These are phyloP conservation scores for Belonocnema kinseyi DNA, from an alignment of 1,140 invertebrate genomes.

Conservation along the genomic window DNA sequence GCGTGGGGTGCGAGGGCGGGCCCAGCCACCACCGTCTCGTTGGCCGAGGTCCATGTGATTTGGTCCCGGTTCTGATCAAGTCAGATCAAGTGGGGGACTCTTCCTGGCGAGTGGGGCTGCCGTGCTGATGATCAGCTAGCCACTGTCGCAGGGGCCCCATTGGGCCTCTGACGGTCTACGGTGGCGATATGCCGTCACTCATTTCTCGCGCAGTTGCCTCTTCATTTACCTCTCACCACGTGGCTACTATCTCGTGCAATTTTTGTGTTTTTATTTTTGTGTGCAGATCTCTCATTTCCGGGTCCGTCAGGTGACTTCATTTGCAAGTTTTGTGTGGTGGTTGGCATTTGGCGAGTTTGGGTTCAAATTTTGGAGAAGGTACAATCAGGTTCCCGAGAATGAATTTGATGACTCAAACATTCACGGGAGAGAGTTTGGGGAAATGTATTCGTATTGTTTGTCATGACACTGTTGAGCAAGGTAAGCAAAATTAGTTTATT, in stretches of 20 bases:
- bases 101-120: neutral
- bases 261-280: no score
- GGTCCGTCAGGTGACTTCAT: no score
- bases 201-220: no score
- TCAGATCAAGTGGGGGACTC: slow-evolving; percentile 10
- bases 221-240: no score
- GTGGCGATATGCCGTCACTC: neutral
- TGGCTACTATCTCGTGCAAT: no score
- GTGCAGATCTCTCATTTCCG: no score
- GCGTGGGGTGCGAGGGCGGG: slow-evolving; percentile 49
- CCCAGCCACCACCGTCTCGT: slow-evolving; percentile 39
- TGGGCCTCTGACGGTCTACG: slow-evolving; percentile 13
- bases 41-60: slow-evolving; percentile 49
- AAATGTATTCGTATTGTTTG: slow-evolving; percentile 18
- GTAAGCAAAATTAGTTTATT: slow-evolving; percentile 6
- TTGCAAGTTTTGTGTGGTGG: no score
- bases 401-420: no score
- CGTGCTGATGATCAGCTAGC: slow-evolving; percentile 27
- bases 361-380: no score
- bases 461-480: slow-evolving; percentile 12
- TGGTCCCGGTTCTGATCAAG: slow-evolving; percentile 36
- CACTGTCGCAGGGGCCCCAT: slow-evolving; percentile 23
- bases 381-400: no score
- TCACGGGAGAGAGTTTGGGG: neutral
- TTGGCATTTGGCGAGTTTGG: no score